A percentile compares a stretch with the other conserved stretches of the same genome.
Conservation (phyloP, 2,113 vertebrate genomes). For the Collichthys lucidus region DNA sequence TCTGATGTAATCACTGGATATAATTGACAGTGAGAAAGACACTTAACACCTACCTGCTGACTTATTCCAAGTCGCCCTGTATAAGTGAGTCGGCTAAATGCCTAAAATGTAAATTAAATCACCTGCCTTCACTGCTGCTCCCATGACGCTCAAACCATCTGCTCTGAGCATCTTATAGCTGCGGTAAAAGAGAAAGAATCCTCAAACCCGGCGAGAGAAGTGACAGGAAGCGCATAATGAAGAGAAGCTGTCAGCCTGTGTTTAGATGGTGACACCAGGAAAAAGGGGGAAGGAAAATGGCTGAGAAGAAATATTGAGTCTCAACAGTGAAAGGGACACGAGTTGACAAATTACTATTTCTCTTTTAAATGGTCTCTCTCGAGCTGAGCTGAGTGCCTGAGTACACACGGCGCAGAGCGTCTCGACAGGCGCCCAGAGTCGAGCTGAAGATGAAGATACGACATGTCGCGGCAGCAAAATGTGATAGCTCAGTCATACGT, state of each 20-base stretch:
- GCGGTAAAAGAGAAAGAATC: conserved; percentile 56
- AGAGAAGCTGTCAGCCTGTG: conserved; percentile 49
- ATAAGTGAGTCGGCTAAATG: conserved; percentile 67
- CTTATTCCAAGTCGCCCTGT: conserved; percentile 38
- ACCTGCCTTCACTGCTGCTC: conserved; percentile 64
- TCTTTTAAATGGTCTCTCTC: conserved; percentile 20
- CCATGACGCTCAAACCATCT: conserved; percentile 71
- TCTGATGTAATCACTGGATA: conserved; percentile 19
- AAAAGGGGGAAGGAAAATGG: conserved; percentile 19
- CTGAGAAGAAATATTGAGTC: conserved; percentile 16
- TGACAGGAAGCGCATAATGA: conserved; percentile 62
- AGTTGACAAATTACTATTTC: conserved; percentile 45
- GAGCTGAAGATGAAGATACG: conserved; percentile 38
- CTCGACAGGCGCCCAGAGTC: conserved; percentile 31
- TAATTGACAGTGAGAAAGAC: conserved; percentile 10
- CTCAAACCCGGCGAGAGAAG: conserved; percentile 55
- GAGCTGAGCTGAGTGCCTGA: not conserved
- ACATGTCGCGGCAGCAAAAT: conserved; percentile 26
- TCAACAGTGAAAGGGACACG: not conserved
- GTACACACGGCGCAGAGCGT: not conserved
- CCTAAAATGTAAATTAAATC: conserved; percentile 68
- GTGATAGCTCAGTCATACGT: conserved; percentile 28
- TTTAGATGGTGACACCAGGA: conserved; percentile 33
- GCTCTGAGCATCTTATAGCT: conserved; percentile 60
- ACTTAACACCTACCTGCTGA: conserved; percentile 21